Base-by-base conservation (phyloP, 2,888 invertebrate genomes). In the Drosophila atripex region DNA sequence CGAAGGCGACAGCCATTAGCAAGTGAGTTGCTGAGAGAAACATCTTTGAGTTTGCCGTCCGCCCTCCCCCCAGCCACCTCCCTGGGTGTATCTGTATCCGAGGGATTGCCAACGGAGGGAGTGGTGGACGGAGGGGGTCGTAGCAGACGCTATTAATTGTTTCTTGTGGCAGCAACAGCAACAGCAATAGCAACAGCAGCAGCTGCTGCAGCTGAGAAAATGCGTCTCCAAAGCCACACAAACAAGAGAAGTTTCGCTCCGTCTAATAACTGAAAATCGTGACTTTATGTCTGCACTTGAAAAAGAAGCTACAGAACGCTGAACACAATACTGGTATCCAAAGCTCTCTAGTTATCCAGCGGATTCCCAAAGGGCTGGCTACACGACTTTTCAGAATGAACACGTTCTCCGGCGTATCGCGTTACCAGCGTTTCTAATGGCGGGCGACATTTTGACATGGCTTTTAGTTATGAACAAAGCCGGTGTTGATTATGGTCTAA, bases 211-310 rank as follows among this genome's bases (percentile, higher is more conserved):
- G 82, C 82, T 82, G 82, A 82, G 88, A 87, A 85, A 88, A 87
- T 88, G 83, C 79, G 80, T 77, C 75, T 71, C 78, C 50, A 30
- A 74, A 74, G 70, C 65, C 71, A 61, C 69, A 68, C 64, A 73
- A 71, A 77, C 76, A 78, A 41, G 23, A 60, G 68, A 79, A 80
- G 76, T 71, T 86, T 83, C 47, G 71, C 78, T 39, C 38, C 75
- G 60, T 82, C 75, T 79, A 77, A 86, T 88, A 87, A 79, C 83
- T 82, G 82, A 76, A 82, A 88, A 87, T 88, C 86, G 86, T 86
- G 86, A 86, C 89, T 85, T 75, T 85, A 87, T 87, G 86, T 69
- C 76, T 64, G 73, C 71, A 76, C 86, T 80, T 84, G 82, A 82
- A 70, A 71, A 72, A 55, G 50, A 49, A 55, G 60, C 39, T 41